Evolutionary conservation across 2,888 invertebrate species (phyloP).

Genomic region (Sinohyriopsis cumingii): DNA sequence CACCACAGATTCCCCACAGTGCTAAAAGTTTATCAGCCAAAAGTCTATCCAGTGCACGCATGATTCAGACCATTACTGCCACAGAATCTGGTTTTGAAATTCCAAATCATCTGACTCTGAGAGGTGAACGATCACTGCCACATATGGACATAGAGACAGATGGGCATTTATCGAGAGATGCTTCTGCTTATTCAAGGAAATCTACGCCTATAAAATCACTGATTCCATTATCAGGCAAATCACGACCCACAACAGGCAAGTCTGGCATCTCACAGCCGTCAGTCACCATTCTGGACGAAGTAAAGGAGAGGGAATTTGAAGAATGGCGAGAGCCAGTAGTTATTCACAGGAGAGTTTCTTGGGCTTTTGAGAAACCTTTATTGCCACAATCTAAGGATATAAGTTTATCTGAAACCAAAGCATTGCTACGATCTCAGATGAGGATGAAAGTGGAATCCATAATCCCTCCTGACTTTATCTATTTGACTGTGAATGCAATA

Average conservation of each 20-base stretch:
- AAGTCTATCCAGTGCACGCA: constrained; percentile 55
- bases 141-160: constrained; percentile 3
- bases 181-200: constrained; percentile 25
- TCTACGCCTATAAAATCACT: constrained; percentile 44
- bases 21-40: constrained; percentile 62
- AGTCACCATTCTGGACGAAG: constrained; percentile 53
- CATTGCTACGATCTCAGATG: constrained; percentile 68
- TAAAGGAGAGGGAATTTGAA: constrained; percentile 41
- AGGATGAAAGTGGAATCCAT: constrained; percentile 59
- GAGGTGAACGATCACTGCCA: background rate
- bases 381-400: constrained; percentile 57
- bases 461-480: constrained; percentile 69
- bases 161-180: constrained; percentile 11
- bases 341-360: constrained; percentile 61
- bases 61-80: constrained; percentile 50
- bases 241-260: constrained; percentile 43
- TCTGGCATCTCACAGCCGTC: constrained; percentile 47
- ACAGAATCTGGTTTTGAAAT: constrained; percentile 25
- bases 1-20: constrained; percentile 63
- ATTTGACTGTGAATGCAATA: constrained; percentile 67
- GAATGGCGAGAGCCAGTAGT: constrained; percentile 29
- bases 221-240: constrained; percentile 35
- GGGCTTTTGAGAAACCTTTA: constrained; percentile 68
- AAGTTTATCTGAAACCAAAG: constrained; percentile 65
- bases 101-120: constrained; percentile 1